Evolutionary conservation across 2,888 invertebrate genomes (phyloP).

Genomic region (Tachystola acroxantha): DNA sequence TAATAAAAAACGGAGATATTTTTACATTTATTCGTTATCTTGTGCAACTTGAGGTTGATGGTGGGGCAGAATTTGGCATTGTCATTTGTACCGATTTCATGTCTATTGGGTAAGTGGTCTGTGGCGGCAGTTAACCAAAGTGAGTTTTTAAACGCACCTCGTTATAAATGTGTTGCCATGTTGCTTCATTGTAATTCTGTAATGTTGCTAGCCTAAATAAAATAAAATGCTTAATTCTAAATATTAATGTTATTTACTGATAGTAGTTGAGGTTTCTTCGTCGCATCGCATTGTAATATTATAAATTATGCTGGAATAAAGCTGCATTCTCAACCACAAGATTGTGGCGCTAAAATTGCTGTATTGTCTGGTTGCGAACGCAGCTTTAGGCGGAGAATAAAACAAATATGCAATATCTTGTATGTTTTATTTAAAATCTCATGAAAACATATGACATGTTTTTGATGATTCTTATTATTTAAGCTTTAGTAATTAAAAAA

Average conservation of each 20-base stretch:
- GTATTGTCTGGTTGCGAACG: no score
- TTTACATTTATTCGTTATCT: no score
- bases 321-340: no score
- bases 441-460: no score
- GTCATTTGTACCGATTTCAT: no score
- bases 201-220: conserved; percentile 63
- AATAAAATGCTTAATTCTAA: conserved; percentile 62
- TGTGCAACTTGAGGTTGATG: no score
- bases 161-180: conserved; percentile 43
- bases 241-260: conserved; percentile 72
- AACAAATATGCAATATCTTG: conserved; percentile 28
- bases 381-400: conserved; percentile 52
- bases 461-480: not conserved
- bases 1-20: no score
- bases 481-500: no score
- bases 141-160: not conserved
- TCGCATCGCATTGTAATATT: conserved; percentile 60
- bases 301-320: conserved; percentile 41
- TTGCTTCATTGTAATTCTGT: conserved; percentile 54
- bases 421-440: not conserved
- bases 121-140: no score
- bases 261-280: conserved; percentile 61
- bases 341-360: no score
- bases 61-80: no score
- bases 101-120: no score